Conservation (phyloP, 30 jellyfish, hydroid and myxozoan species). For the Aurelia coerulea region DNA sequence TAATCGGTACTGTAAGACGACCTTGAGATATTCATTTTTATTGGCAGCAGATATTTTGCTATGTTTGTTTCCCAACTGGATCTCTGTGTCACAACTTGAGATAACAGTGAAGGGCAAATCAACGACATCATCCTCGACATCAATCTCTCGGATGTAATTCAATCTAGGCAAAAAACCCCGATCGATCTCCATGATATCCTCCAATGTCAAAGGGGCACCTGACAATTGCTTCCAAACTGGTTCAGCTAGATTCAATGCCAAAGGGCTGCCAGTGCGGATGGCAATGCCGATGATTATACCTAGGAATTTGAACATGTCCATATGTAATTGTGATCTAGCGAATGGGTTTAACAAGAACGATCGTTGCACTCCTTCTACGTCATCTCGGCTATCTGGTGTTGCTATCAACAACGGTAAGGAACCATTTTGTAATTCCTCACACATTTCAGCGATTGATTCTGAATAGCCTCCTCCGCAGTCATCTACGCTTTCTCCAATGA, state of each 20-base stretch:
- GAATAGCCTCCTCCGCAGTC: conserved; percentile 98
- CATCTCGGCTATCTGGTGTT: conserved; percentile 91
- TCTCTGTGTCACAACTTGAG: conserved; percentile 54
- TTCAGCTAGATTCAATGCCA: conserved; percentile 83
- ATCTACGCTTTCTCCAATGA: conserved; percentile 92
- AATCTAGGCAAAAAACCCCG: conserved; percentile 76
- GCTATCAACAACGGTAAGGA: conserved; percentile 73
- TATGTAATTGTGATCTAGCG: conserved; percentile 50
- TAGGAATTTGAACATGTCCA: conserved; percentile 73
- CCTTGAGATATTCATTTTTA: conserved; percentile 56
- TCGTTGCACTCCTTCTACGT: conserved; percentile 50
- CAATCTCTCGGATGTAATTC: conserved; percentile 58
- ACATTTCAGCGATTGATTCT: conserved; percentile 94
- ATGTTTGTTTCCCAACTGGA: conserved; percentile 44
- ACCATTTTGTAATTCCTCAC: conserved; percentile 91
- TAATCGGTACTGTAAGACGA: conserved; percentile 50
- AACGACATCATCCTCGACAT: conserved; percentile 26
- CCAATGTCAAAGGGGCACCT: conserved; percentile 69
- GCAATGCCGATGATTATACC: conserved; percentile 91
- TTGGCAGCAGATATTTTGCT: conserved; percentile 54
- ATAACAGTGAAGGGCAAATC: conserved; percentile 77
- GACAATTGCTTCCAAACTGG: conserved; percentile 91
- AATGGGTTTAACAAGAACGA: conserved; percentile 73
- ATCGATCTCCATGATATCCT: conserved; percentile 81
- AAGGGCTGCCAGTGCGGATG: conserved; percentile 89